Evolutionary conservation across 2,113 vertebrate species (phyloP).

Genomic region (Callipepla californica): DNA sequence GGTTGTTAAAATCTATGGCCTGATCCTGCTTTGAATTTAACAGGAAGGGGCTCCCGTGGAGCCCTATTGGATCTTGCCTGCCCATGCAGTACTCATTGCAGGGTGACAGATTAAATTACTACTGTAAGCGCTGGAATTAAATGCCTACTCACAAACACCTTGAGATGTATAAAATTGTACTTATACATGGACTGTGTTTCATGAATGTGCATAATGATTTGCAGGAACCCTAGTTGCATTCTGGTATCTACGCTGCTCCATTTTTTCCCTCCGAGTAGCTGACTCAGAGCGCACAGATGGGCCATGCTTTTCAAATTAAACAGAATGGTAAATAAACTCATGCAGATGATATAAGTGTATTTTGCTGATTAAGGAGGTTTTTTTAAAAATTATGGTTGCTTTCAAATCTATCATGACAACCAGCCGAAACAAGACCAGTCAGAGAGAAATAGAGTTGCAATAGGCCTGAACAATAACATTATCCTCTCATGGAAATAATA

Average conservation of each 20-base stretch:
- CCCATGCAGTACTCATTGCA: not conserved
- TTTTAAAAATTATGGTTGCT: not conserved
- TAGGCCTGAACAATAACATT: not conserved
- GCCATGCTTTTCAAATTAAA: slow-evolving; percentile 44
- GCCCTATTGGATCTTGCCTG: not conserved
- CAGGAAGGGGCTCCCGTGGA: not conserved
- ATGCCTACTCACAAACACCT: not conserved
- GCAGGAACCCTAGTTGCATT: not conserved
- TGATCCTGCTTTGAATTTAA: not conserved
- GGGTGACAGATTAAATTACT: not conserved
- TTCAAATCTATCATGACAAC: not conserved
- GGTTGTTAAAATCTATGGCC: not conserved
- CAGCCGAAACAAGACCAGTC: not conserved
- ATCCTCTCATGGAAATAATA: not conserved
- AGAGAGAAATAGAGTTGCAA: not conserved
- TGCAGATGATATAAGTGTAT: not conserved
- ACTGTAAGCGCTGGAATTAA: not conserved
- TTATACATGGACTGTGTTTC: not conserved
- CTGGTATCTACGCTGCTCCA: not conserved
- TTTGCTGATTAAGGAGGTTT: not conserved
- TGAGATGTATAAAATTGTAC: not conserved
- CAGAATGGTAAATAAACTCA: slow-evolving; percentile 17
- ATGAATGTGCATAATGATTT: fast-evolving
- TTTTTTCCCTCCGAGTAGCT: not conserved
- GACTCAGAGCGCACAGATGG: not conserved